Base-by-base conservation (phyloP, 1,140 invertebrate species). In the Rhynchophorus ferrugineus region DNA sequence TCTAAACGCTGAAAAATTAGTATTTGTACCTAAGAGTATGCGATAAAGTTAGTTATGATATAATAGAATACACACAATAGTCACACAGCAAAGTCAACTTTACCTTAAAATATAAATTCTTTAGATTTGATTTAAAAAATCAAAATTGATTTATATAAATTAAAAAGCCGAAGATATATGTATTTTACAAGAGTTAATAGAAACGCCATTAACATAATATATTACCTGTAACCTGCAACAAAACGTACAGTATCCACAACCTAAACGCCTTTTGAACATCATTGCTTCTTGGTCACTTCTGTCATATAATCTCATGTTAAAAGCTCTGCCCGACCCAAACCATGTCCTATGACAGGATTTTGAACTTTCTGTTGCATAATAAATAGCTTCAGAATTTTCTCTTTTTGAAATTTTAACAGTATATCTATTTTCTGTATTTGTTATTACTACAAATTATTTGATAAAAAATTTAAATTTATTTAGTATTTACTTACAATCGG, bases 261-360 rank as follows among this genome's bases (percentile, higher is more conserved):
- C 79, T 1, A 81, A 65, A 29, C 76, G 67, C 34, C 79, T 69
- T 43, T 72, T 65, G 20, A 83, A 70, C n/a, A 74, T 63, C 52
- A 83, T 57, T 1, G 79, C 80, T 59, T 81, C 79, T 61, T 83
- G 81, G 48, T 79, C 69, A 1, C 78, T 79, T 64, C 73, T 79
- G 60, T 83, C 81, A 45, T 79, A 74, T 2, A 83, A 55, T 47
- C 75, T 74, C 75, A 83, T 77, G 22, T 67, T 64, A 59, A 82
- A 82, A 0, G 73, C 70, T 17, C 81, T 61, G 0, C 72, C 73
- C 0, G 75, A 70, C 3, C 81, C 80, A 65, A 79, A 83, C 11
- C 80, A 60, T 38, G 75, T 69, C 42, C 81, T 69, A 60, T 79
- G 72, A 0, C 71, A 71, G 1, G 69, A 59, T 1, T 69, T 72